Evolutionary conservation across 2,113 vertebrate genomes (phyloP), one percentile per base, ranked within the genome.

Genomic region (Acanthisitta chloris): DNA sequence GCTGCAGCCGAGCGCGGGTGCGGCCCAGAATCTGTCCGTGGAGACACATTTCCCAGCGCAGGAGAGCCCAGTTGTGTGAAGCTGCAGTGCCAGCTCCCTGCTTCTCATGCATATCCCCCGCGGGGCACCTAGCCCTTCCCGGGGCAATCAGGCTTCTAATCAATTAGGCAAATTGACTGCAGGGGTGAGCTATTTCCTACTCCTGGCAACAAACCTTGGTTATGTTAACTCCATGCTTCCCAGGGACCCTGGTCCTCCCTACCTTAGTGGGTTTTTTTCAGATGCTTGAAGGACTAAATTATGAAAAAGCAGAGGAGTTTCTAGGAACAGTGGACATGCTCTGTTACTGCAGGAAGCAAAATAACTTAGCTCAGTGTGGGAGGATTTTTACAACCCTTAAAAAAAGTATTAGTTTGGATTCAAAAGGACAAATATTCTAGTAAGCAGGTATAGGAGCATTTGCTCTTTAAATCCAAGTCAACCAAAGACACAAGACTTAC

Each of bases 161-260:
- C 93, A 96, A 96, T 96, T 97, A 97, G 96, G 93, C 92, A 97
- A 94, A 97, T 96, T 62, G 74, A 48, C 90, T 91, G 57, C 48
- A 4, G 64, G 45, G 69, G 48, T 16, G 46, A 77, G 85, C 72
- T 61, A 70, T 94, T 96, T 96, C 90, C 86, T 94, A 83, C 70
- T 81, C 67, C 67, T 10, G 72, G 38, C 45, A 73, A 49, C 81
- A 55, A 79, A 48, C 42, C 64, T 28, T 31, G 24, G 38, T 83
- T 57, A 7, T 6, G 2, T 94, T 96, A 93, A 88, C 94, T 81
- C 84, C 34, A 0, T 42, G 8, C 24, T 86, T 93, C 89, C 90
- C 77, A 34, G 42, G 38, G 65, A 13, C 20, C 52, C 19, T 8
- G 16, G 7, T 17, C 26, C 36, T 86, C 20, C 34, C 6, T 15